Base-by-base conservation (phyloP, 2,113 vertebrate species). In the Xiphophorus couchianus region DNA sequence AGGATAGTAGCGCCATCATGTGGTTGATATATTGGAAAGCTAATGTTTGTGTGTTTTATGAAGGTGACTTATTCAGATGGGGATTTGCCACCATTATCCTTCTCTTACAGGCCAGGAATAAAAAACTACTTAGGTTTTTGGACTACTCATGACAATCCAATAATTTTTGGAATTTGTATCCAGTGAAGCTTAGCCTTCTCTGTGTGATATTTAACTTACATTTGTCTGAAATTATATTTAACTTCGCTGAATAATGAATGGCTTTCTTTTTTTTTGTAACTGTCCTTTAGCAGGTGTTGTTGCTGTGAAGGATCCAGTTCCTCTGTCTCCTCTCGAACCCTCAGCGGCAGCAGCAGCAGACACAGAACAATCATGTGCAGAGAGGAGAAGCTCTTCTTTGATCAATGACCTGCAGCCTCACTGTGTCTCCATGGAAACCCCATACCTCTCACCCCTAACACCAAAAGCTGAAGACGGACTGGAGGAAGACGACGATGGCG, bases 401-500 rank as follows among this genome's bases (percentile, higher is more conserved):
- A 35, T 70, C 68, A 71, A 70, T 30, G 82, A 87, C 70, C 81
- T 77, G 65, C 89, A 82, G 66, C 78, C 80, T 86, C 77, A 84
- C n/a, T 69, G 35, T 31, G 79, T 89, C 82, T 85, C 90, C 74
- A 75, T 75, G 87, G 92, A 93, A 87, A 89, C 84, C 62, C 77
- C 88, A 63, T 84, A 69, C 81, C 66, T 79, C 11, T 86, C 71
- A 87, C 82, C 90, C 66, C 92, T 88, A 70, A 67, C 66, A 0
- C 76, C 89, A 35, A 88, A 90, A 80, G 88, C 63, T 63, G 85
- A 90, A 74, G 83, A 83, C 37, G 77, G 77, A 69, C 62, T 61
- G 69, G 93, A 71, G 22, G 93, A 95, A 25, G 91, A 91, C 29
- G 84, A 90, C 68, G 94, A 96, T 1, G 93, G 88, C 81, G 93